Evolutionary conservation across 1,140 invertebrate genomes (phyloP).

Genomic region (Hypsibius dujardini): DNA sequence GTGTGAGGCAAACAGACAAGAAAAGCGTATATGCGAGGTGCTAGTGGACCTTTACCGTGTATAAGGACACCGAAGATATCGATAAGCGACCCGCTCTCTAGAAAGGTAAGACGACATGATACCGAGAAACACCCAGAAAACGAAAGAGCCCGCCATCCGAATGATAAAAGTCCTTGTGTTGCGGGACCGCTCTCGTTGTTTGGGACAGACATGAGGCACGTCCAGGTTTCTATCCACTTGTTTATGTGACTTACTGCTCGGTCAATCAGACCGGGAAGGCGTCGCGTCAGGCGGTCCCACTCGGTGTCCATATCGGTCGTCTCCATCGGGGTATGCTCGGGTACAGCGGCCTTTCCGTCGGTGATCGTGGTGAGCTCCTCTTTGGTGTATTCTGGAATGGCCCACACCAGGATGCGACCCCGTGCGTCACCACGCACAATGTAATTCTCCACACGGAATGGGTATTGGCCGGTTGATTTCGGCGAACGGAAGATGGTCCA

Average conservation of each 20-base stretch:
- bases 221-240: no score
- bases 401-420: conserved; percentile 68
- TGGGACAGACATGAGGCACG: no score
- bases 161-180: no score
- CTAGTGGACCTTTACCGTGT: no score
- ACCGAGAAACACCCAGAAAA: no score
- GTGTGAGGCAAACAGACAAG: no score
- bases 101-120: no score
- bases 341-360: conserved; percentile 31
- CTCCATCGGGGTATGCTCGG: neutral
- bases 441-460: conserved; percentile 39
- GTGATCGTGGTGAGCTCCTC: conserved; percentile 48
- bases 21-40: no score
- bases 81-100: no score
- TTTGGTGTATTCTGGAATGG: conserved; percentile 56
- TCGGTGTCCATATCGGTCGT: conserved; percentile 3
- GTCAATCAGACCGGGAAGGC: conserved; percentile 13
- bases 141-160: no score
- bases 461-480: conserved; percentile 28
- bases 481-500: conserved; percentile 29
- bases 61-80: no score
- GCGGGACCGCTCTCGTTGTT: no score
- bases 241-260: conserved; percentile 10
- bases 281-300: conserved; percentile 4
- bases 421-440: conserved; percentile 72